Conservation (phyloP, 1,140 invertebrate species). For the Nebria ingens region DNA sequence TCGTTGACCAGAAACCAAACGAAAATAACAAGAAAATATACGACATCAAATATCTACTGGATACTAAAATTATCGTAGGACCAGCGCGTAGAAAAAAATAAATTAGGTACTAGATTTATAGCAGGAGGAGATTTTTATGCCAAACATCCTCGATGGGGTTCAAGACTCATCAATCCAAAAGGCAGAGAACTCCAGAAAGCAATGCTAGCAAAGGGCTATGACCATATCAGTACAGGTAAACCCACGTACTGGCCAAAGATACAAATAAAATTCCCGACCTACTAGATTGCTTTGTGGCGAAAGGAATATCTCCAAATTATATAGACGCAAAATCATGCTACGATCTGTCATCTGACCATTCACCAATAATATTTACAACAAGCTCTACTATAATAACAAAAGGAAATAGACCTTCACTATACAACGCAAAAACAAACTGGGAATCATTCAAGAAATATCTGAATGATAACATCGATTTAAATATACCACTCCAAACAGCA, state of each 20-base stretch:
- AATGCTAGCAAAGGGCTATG: background rate
- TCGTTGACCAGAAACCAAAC: slow-evolving; percentile 22
- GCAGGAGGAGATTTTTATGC: slow-evolving; percentile 33
- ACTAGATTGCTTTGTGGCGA: slow-evolving; percentile 13
- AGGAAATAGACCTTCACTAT: background rate
- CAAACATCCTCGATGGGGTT: slow-evolving; percentile 32
- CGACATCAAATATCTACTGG: slow-evolving; percentile 16
- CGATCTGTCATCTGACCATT: slow-evolving; percentile 18
- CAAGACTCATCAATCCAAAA: slow-evolving; percentile 24
- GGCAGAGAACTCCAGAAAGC: slow-evolving; percentile 20
- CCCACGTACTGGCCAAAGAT: slow-evolving; percentile 34
- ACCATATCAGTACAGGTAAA: slow-evolving; percentile 21
- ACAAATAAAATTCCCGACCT: slow-evolving; percentile 28
- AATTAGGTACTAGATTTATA: slow-evolving; percentile 27
- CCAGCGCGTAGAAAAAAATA: slow-evolving; percentile 21
- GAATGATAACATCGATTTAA: background rate
- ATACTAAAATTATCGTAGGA: slow-evolving; percentile 26
- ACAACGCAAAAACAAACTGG: background rate
- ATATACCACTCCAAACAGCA: slow-evolving; percentile 1
- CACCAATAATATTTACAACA: slow-evolving; percentile 8
- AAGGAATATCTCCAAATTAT: slow-evolving; percentile 12
- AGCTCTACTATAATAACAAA: background rate
- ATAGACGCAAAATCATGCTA: slow-evolving; percentile 11
- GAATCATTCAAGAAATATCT: background rate
- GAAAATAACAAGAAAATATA: slow-evolving; percentile 25